Evolutionary conservation across 2,797 vertebrate genomes (phyloP), one percentile per base, ranked within the genome.

Genomic region (Ceryle rudis): DNA sequence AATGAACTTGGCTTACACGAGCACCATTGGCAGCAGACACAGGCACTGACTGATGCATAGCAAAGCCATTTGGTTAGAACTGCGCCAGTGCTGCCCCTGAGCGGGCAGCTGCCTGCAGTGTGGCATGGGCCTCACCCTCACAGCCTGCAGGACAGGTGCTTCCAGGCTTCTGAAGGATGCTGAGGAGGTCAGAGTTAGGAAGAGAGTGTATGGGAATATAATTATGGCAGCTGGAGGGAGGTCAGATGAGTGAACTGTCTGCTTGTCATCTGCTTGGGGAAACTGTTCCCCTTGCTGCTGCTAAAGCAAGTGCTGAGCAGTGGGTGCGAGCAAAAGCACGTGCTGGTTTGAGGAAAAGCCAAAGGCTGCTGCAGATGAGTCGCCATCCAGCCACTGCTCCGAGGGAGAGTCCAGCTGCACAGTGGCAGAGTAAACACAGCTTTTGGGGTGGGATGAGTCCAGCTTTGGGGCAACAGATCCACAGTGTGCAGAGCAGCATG

Each of bases 401-500:
- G 3, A n/a, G 37, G 6, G 23, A 19, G 58, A 23, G 31, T 11
- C 42, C 42, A 62, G 61, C 44, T 11, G 47, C 0, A 2, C 42
- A 23, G 20, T 5, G 28, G 42, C 64, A 42, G 29, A 26, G 10
- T 15, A 15, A 74, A 23, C 14, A 13, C 29, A 28, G 52, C 23
- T 71, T 22, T 41, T 0, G 2, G 31, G 37, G 26, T 29, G 47
- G 54, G 11, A 35, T 15, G 47, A 72, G 52, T 19, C 42, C 42
- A 5, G 0, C 29, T 57, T n/a, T 11, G 28, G 46, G 39, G 67
- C 13, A 3, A 29, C 3, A 2, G 28, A 18, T 16, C 19, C 28
- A 1, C 0, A 1, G n/a, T 2, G 10, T 28, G 41, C 23, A 25
- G 20, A 47, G 57, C 55, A 70, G 80, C 25, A 4, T 2, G 8